These are phyloP conservation scores for Drosophila pallidifrons DNA, from an alignment of 1,140 invertebrate genomes.

Conservation along the genomic window DNA sequence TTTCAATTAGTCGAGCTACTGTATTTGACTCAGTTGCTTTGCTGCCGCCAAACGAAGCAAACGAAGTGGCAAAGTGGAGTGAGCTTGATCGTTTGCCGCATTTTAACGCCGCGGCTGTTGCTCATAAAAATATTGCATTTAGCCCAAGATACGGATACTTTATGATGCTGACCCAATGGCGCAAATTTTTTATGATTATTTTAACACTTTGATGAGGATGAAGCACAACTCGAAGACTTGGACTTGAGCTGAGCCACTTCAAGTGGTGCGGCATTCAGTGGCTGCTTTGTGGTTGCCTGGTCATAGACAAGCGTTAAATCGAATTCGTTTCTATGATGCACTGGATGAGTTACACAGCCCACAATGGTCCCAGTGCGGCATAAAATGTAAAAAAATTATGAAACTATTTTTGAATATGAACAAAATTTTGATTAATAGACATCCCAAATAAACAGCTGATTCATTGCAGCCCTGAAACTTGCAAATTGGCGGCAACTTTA, in stretches of 20 bases:
- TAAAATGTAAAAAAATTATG: too few relatives aligned
- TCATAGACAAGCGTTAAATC: conserved; percentile 79
- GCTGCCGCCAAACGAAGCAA: conserved; percentile 50
- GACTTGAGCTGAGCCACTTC: background rate
- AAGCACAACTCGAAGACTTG: background rate
- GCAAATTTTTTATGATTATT: conserved; percentile 67
- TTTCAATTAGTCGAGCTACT: conserved; percentile 83
- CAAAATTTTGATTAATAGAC: too few relatives aligned
- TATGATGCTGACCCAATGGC: conserved; percentile 47
- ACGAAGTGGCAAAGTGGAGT: conserved; percentile 39
- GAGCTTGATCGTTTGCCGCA: conserved; percentile 9
- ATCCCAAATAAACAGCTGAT: too few relatives aligned
- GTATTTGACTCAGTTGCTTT: conserved; percentile 65
- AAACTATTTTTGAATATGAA: too few relatives aligned
- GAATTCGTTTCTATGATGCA: conserved; percentile 71
- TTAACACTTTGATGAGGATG: conserved; percentile 67
- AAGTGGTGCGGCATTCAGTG: background rate
- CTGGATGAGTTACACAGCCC: conserved; percentile 49
- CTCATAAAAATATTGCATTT: conserved; percentile 80
- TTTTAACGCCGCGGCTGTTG: conserved; percentile 17
- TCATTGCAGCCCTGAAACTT: too few relatives aligned
- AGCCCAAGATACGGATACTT: conserved; percentile 50
- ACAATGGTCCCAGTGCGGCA: too few relatives aligned
- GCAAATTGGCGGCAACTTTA: too few relatives aligned
- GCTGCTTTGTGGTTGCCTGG: conserved; percentile 3